Base-by-base conservation (phyloP, 1,140 invertebrate species). In the Heliothis subflexa region DNA sequence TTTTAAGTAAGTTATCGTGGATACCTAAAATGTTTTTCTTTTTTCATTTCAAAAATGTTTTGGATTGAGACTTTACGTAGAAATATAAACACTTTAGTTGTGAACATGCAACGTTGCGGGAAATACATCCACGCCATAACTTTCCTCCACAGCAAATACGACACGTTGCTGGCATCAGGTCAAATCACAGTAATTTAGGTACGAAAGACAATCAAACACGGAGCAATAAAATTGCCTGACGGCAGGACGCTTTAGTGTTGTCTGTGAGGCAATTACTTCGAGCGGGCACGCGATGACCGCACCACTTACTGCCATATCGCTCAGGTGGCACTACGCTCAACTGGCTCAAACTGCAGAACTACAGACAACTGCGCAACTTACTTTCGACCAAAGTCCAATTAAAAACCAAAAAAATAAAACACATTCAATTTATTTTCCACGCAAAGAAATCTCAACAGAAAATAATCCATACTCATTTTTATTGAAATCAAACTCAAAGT, bases 401-500 rank as follows among this genome's bases (percentile, higher is more conserved):
- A 4, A 45, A 72, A n/a, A 72, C n/a, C 70, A 13, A 12, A 33
- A 12, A 55, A 12, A 0, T 11, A 61, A 47, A 47, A 49, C 13
- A 14, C 40, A 47, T 50, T 47, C 55, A 18, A 33, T 40, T 57
- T 16, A 49, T 49, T 49, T 49, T 16, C 25, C 13, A 62, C 18
- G 21, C 50, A 52, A 16, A 49, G 45, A 59, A 40, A 75, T 33
- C 59, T 75, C n/a, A 3, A 40, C 14, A 64, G 47, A 74, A 61
- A 50, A 75, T 64, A 64, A 75, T 52, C 57, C 49, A 33, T 49
- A 40, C 10, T 75, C 59, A 75, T 64, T 75, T 75, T 75, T 52
- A 64, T 64, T 75, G 73, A 64, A 75, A 75, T 75, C 64, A 59
- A 75, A 64, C 28, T 75, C 47, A 59, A 47, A 64, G 73, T 75